Evolutionary conservation across 2,797 vertebrate species (phyloP).

Genomic region (Morelia viridis): DNA sequence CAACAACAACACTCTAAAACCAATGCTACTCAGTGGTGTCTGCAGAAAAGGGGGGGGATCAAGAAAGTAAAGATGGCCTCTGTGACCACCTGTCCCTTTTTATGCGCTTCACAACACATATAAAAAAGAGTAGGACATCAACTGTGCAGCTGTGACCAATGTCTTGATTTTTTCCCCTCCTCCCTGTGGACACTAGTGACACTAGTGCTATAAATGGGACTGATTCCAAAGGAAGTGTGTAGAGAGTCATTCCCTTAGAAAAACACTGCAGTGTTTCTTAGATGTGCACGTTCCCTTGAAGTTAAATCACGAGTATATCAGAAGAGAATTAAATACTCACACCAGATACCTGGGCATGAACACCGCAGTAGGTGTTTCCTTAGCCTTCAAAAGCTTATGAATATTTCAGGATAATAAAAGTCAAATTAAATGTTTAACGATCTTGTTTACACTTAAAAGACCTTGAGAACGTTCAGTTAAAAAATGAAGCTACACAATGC

Average conservation of each 20-base stretch:
- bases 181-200: too few species aligned
- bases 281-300: not conserved
- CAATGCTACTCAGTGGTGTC: too few species aligned
- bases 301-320: not conserved
- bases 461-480: conserved; percentile 67
- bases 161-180: too few species aligned
- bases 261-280: not conserved
- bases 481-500: conserved; percentile 8
- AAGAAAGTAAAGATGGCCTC: too few species aligned
- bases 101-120: too few species aligned
- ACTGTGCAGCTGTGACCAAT: too few species aligned
- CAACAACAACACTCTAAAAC: too few species aligned
- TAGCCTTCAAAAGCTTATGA: conserved; percentile 64
- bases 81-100: too few species aligned
- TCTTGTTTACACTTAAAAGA: conserved; percentile 74
- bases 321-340: conserved; percentile 23
- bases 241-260: not conserved
- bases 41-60: too few species aligned
- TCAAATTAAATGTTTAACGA: conserved; percentile 72
- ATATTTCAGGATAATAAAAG: conserved; percentile 77
- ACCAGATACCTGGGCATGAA: conserved; percentile 35
- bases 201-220: not conserved
- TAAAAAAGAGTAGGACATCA: too few species aligned
- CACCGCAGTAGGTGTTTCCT: conserved; percentile 60
- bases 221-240: not conserved